Percentiles rank a stretch among this genome's conserved stretches.
These are phyloP conservation scores for Sinocyclocheilus maitianheensis DNA, from an alignment of 2,113 vertebrate species.

Conservation along the genomic window DNA sequence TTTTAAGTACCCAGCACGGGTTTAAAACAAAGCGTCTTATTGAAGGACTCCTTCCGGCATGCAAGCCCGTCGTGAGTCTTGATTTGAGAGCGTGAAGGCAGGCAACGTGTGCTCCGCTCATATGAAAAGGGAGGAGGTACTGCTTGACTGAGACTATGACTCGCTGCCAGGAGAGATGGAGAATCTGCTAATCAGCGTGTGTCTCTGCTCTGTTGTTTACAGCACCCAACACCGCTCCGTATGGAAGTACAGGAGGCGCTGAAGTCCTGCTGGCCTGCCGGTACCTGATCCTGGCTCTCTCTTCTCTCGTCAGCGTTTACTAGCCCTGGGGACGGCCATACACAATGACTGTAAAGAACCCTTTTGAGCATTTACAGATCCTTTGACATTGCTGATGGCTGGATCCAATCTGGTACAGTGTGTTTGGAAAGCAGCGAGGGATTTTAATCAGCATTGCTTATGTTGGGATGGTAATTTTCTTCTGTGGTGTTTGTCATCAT, in stretches of 20 bases:
- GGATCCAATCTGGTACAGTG: constrained; percentile 94
- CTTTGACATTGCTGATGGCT: constrained; percentile 88
- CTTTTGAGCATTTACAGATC: constrained; percentile 87
- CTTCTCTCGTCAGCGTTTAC: constrained; percentile 92
- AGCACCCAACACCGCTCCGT: constrained; percentile 96
- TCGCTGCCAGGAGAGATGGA: constrained; percentile 13
- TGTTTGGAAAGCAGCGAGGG: constrained; percentile 84
- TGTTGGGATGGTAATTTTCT: constrained; percentile 80
- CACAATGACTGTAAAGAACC: constrained; percentile 92
- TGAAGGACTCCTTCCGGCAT: background rate
- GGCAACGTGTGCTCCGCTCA: constrained; percentile 23
- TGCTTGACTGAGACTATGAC: constrained; percentile 40
- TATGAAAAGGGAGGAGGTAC: constrained; percentile 9
- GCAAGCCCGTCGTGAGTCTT: background rate
- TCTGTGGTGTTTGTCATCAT: constrained; percentile 90
- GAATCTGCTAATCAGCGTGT: constrained; percentile 57
- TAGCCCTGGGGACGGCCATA: constrained; percentile 84
- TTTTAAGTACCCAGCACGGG: background rate
- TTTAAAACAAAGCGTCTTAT: constrained; percentile 19
- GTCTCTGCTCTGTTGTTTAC: constrained; percentile 74
- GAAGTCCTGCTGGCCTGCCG: constrained; percentile 90
- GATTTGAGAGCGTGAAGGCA: constrained; percentile 27
- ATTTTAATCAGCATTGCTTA: constrained; percentile 86
- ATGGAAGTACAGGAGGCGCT: constrained; percentile 89
- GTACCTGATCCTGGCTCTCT: constrained; percentile 91